Evolutionary conservation across 2,888 invertebrate species (phyloP).

Genomic region (Torymus tubicola): DNA sequence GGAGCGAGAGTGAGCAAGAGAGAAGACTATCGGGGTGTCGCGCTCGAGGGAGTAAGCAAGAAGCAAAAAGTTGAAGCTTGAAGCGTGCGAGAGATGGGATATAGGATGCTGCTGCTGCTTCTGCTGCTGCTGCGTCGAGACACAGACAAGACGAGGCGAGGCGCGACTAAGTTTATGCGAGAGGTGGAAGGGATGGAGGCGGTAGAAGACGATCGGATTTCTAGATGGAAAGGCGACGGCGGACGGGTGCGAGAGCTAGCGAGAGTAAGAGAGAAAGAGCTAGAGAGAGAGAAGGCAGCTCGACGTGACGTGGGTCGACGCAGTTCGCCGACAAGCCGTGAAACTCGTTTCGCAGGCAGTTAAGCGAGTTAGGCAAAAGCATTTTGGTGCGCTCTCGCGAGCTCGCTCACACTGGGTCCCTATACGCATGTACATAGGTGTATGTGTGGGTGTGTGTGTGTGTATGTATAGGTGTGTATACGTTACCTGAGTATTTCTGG

Average conservation of each 20-base stretch:
- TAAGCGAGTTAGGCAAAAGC: conserved; percentile 52
- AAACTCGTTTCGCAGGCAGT: conserved; percentile 57
- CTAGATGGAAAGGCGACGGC: conserved; percentile 32
- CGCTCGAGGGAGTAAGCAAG: too few species aligned
- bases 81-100: too few species aligned
- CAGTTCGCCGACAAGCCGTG: conserved; percentile 51
- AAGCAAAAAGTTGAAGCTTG: too few species aligned
- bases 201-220: conserved; percentile 46
- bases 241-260: background rate
- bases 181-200: background rate
- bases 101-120: too few species aligned
- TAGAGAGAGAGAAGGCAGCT: conserved; percentile 1
- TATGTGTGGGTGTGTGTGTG: background rate
- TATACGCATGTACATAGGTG: background rate
- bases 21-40: too few species aligned
- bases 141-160: background rate
- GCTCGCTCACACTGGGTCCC: background rate
- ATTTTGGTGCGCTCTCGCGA: conserved; percentile 35
- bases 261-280: background rate
- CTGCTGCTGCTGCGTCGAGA: too few species aligned
- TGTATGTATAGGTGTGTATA: background rate
- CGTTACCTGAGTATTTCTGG: conserved; percentile 91
- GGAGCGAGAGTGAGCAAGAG: too few species aligned
- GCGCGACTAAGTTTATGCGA: conserved; percentile 41
- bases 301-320: conserved; percentile 22